These are phyloP conservation scores for Nephrocerus scutellatus DNA, from an alignment of 2,888 invertebrate species.

Conservation along the genomic window DNA sequence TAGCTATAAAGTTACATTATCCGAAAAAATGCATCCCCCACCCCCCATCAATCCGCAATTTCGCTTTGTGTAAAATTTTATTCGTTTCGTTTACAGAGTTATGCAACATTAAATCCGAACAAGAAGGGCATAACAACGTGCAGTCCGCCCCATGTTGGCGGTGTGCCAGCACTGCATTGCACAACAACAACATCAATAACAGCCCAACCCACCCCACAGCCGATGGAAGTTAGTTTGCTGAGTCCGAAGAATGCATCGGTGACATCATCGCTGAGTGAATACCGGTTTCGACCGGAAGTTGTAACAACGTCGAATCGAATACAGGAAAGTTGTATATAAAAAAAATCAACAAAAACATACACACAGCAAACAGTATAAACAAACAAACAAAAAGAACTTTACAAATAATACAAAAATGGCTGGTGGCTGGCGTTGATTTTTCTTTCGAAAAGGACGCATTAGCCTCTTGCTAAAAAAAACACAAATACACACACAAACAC, in stretches of 20 bases:
- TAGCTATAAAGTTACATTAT: too few species aligned
- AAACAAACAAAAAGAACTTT: too few species aligned
- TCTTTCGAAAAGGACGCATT: neutral
- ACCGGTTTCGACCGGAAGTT: conserved; percentile 74
- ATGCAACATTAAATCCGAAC: conserved; percentile 67
- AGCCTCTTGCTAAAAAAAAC: neutral
- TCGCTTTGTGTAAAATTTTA: neutral
- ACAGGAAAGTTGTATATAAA: conserved; percentile 87
- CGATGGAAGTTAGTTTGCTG: conserved; percentile 47
- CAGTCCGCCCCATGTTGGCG: too few species aligned
- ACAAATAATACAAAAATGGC: too few species aligned
- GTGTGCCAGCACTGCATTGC: conserved; percentile 16
- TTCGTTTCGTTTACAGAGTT: conserved; percentile 57
- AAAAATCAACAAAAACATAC: too few species aligned
- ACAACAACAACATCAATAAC: conserved; percentile 35
- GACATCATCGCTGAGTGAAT: conserved; percentile 71
- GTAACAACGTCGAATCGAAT: conserved; percentile 82
- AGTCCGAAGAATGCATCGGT: conserved; percentile 51
- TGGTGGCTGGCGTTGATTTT: too few species aligned
- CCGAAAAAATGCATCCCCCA: too few species aligned
- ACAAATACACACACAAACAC: neutral
- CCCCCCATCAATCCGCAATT: conserved; percentile 1
- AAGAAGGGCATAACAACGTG: conserved; percentile 57
- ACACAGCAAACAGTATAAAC: too few species aligned
- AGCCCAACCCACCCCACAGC: conserved; percentile 44